These are phyloP conservation scores for Meloe dianella DNA, from an alignment of 2,888 invertebrate species.

Conservation along the genomic window DNA sequence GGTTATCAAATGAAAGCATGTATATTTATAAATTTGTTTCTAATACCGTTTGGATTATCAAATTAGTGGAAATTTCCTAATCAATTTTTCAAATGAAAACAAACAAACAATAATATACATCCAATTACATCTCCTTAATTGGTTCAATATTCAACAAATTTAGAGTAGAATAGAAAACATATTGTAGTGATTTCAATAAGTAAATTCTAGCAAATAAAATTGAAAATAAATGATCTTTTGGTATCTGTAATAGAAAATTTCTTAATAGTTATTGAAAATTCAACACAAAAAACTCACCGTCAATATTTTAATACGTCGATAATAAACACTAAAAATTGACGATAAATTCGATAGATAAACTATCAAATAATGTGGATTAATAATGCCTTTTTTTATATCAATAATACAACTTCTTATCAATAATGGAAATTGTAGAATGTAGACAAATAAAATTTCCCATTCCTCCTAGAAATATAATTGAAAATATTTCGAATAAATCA, in stretches of 20 bases:
- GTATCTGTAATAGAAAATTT: conserved; percentile 65
- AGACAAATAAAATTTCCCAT: conserved; percentile 75
- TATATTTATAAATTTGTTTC: background rate
- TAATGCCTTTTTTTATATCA: conserved; percentile 61
- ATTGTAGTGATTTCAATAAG: conserved; percentile 69
- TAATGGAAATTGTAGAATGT: conserved; percentile 69
- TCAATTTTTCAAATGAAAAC: no score
- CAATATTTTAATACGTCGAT: conserved; percentile 72
- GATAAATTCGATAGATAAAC: conserved; percentile 70
- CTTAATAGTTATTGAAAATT: background rate
- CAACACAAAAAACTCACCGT: conserved; percentile 65
- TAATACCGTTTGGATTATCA: no score
- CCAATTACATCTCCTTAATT: conserved; percentile 69
- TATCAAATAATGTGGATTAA: conserved; percentile 70
- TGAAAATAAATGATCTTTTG: conserved; percentile 70
- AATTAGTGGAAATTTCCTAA: no score
- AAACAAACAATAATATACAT: background rate
- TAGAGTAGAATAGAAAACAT: conserved; percentile 69
- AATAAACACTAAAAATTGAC: conserved; percentile 74
- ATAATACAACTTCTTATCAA: conserved; percentile 65
- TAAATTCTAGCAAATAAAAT: conserved; percentile 73
- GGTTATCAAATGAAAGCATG: background rate
- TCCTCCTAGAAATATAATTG: conserved; percentile 70
- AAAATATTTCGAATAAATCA: no score
- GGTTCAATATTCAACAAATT: conserved; percentile 71